These are phyloP conservation scores for Piaya cayana DNA, from an alignment of 2,113 vertebrate species.

Conservation along the genomic window DNA sequence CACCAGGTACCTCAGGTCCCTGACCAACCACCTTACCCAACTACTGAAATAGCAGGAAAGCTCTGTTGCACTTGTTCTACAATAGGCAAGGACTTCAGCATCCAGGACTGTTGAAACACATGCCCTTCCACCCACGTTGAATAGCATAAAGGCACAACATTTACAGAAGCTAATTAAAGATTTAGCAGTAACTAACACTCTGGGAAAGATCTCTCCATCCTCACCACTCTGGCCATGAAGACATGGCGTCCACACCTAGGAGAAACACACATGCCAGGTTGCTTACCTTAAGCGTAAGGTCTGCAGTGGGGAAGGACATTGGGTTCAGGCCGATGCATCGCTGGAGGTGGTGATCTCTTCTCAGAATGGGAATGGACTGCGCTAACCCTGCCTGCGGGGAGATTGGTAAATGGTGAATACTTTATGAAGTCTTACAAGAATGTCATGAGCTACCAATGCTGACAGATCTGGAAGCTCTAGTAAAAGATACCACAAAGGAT, in stretches of 20 bases:
- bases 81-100: not conserved
- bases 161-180: not conserved
- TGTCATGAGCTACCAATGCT: not conserved
- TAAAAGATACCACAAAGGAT: not conserved
- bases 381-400: constrained; percentile 82
- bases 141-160: fast-evolving
- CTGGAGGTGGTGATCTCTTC: constrained; percentile 93
- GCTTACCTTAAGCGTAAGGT: constrained; percentile 95
- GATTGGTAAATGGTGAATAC: not conserved
- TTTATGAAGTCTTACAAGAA: not conserved
- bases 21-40: not conserved
- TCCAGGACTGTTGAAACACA: not conserved
- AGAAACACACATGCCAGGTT: not conserved
- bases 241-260: not conserved
- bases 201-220: not conserved
- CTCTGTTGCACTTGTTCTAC: not conserved
- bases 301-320: constrained; percentile 91
- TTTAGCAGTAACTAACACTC: not conserved
- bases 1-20: not conserved
- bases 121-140: fast-evolving
- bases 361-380: constrained; percentile 92
- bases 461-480: not conserved
- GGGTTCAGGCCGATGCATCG: constrained; percentile 91
- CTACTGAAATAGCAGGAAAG: not conserved
- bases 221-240: not conserved